A percentile compares a stretch with the other conserved stretches of the same genome.
Evolutionary conservation across 2,888 invertebrate species (phyloP).

Genomic region (Mythimna vitellina): DNA sequence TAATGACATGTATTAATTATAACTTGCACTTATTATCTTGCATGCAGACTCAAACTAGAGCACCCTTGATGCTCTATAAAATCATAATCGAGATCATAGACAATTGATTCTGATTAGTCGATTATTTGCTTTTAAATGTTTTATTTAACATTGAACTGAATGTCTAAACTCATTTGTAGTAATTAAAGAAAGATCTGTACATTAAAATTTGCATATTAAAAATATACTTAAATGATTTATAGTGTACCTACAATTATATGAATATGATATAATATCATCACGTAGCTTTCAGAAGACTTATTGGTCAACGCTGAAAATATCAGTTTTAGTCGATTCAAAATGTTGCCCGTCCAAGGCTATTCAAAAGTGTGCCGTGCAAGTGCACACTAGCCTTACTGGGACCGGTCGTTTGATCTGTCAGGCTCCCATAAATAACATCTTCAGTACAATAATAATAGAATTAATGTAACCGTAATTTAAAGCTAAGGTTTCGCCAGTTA

Average conservation of each 20-base stretch:
- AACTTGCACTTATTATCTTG: slow-evolving; percentile 72
- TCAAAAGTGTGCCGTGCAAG: slow-evolving; percentile 42
- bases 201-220: slow-evolving; percentile 50
- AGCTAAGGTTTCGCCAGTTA: slow-evolving; percentile 13
- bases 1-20: slow-evolving; percentile 85
- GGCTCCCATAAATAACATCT: slow-evolving; percentile 4
- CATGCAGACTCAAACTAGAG: slow-evolving; percentile 60
- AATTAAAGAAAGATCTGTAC: slow-evolving; percentile 25
- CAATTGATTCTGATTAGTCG: slow-evolving; percentile 43
- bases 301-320: slow-evolving; percentile 28
- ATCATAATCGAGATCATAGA: slow-evolving; percentile 19
- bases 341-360: slow-evolving; percentile 38
- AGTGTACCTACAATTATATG: slow-evolving; percentile 17
- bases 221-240: slow-evolving; percentile 3
- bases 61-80: slow-evolving; percentile 45
- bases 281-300: background rate
- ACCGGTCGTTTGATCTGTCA: slow-evolving; percentile 33
- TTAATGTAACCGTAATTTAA: slow-evolving; percentile 30
- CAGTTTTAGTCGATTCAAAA: slow-evolving; percentile 11
- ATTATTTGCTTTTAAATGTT: slow-evolving; percentile 38
- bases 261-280: background rate
- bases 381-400: slow-evolving; percentile 3
- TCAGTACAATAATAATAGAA: slow-evolving; percentile 23
- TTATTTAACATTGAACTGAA: slow-evolving; percentile 43
- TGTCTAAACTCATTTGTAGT: slow-evolving; percentile 21